Conservation (phyloP, 2,888 invertebrate genomes). For the Harmothoe impar region DNA sequence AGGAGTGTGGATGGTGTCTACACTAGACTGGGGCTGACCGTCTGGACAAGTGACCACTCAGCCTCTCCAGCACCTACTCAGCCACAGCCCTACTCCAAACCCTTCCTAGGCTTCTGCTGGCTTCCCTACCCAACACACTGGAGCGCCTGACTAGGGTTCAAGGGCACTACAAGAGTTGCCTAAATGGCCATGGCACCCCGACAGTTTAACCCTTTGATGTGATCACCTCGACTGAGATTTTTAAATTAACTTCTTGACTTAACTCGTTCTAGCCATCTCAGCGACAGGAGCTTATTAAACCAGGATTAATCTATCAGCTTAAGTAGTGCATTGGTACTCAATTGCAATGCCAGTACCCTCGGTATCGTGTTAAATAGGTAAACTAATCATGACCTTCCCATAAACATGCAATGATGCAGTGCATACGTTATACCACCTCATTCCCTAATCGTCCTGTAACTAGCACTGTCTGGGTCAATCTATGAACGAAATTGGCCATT, state of each 20-base stretch:
- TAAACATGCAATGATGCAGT: too few relatives aligned
- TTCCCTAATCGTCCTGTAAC: too few relatives aligned
- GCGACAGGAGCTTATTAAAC: too few relatives aligned
- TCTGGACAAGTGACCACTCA: constrained; percentile 5
- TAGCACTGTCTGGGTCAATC: background rate
- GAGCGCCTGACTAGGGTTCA: background rate
- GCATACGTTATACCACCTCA: too few relatives aligned
- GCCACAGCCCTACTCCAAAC: background rate
- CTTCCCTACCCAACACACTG: background rate
- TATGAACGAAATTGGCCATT: background rate
- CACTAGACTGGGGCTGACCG: background rate
- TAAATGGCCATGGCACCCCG: background rate
- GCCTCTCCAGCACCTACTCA: background rate
- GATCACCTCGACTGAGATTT: background rate
- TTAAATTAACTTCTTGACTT: too few relatives aligned
- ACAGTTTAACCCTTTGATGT: background rate
- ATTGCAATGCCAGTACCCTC: too few relatives aligned
- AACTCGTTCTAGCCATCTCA: too few relatives aligned
- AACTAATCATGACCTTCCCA: too few relatives aligned
- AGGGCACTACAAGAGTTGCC: background rate
- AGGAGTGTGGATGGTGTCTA: background rate
- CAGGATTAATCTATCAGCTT: too few relatives aligned
- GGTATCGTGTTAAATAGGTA: too few relatives aligned
- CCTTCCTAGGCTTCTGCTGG: background rate
- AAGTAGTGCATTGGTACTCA: too few relatives aligned